These are phyloP conservation scores for Enteromius viviparus DNA, from an alignment of 2,797 vertebrate species.

Conservation along the genomic window DNA sequence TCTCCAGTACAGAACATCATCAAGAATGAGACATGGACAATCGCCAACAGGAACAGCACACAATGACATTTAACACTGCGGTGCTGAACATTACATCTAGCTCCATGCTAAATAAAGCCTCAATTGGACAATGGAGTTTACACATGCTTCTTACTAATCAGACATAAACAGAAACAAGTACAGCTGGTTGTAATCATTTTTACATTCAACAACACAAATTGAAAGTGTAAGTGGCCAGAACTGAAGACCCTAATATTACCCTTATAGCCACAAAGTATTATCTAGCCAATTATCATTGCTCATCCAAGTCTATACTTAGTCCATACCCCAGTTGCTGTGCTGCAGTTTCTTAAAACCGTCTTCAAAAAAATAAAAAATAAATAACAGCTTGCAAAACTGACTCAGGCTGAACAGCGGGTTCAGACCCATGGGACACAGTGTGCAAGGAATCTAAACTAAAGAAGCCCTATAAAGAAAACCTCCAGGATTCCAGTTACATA, in stretches of 20 bases:
- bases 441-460: slow-evolving; percentile 42
- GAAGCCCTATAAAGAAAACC: slow-evolving; percentile 25
- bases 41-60: neutral
- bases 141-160: neutral
- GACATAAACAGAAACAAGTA: neutral
- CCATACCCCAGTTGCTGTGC: neutral
- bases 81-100: neutral
- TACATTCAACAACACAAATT: neutral
- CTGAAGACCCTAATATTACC: neutral
- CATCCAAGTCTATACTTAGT: slow-evolving; percentile 10
- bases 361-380: slow-evolving; percentile 19
- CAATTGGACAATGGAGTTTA: neutral
- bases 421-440: slow-evolving; percentile 16
- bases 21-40: neutral
- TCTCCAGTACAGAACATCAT: neutral
- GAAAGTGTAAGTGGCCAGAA: neutral
- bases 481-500: slow-evolving; percentile 24
- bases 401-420: slow-evolving; percentile 25
- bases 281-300: neutral
- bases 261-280: neutral
- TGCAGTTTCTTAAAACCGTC: slow-evolving; percentile 17
- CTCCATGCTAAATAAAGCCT: slow-evolving; percentile 7
- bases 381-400: slow-evolving; percentile 38
- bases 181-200: neutral
- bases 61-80: slow-evolving; percentile 2